Base-by-base conservation (phyloP, 2,888 invertebrate genomes). In the Drosophila flavopinicola region DNA sequence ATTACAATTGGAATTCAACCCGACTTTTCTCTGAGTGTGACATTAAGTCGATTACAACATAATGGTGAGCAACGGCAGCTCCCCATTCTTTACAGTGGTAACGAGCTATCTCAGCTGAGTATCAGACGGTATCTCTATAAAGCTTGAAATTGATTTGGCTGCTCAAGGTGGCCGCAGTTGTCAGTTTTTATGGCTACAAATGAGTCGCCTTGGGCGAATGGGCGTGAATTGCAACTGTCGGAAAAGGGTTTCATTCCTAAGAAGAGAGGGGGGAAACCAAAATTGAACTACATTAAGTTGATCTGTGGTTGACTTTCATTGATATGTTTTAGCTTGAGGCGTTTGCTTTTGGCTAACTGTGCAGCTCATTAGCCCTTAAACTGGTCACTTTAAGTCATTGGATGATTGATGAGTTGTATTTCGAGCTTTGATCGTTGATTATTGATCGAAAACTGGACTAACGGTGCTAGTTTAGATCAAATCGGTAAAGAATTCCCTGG, bases 231-330 rank as follows among this genome's bases (percentile, higher is more conserved):
- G 30, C 9, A 15, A 30, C 30, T 35, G 53, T 29, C 29, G 10
- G 15, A 60, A 17, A 38, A 24, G 44, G 67, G 39, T 24, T 53
- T 52, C 37, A 42, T 61, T 39, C 66, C 45, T 39, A 13, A 33
- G 6, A 1, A 25, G 15, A 2, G 5, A 1, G 1, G n/a, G 4
- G 2, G 4, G 15, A n/a, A 25, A 3, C 54, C 33, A 72, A 79
- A 85, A 79, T 79, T 79, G 79, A 79, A 85, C 84, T 85, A 85
- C 54, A 69, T 84, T 70, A 56, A 17, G 6, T 9, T 25, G 15
- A 51, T 30, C 6, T 42, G 27, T 17, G 11, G 2, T n/a, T 39
- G 13, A 25, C 9, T 44, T 23, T 41, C 56, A 76, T 69, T 78
- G 82, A 74, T 77, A 59, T 37, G 29, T 45, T 25, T 30, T 5